These are phyloP conservation scores for Melanogrammus aeglefinus DNA, from an alignment of 2,797 vertebrate species.

Conservation along the genomic window DNA sequence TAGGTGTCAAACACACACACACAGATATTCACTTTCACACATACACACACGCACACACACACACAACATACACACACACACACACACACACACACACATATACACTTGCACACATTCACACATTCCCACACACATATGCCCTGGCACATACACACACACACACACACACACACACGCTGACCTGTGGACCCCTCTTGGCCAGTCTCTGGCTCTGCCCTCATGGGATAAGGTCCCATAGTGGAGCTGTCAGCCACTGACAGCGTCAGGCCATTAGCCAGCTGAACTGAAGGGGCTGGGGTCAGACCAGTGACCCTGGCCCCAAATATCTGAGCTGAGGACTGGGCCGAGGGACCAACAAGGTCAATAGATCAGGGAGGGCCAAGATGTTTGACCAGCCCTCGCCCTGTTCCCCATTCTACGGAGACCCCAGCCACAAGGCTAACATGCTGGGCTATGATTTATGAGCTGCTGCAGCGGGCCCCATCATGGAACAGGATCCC, in stretches of 20 bases:
- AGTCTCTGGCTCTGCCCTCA: constrained; percentile 32
- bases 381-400: constrained; percentile 54
- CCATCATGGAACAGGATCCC: constrained; percentile 23
- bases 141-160: constrained; percentile 13
- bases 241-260: constrained; percentile 66
- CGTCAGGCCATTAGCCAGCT: constrained; percentile 63
- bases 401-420: constrained; percentile 51
- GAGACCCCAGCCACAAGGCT: constrained; percentile 53
- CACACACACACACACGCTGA: constrained; percentile 23
- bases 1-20: not conserved
- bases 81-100: not conserved
- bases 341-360: constrained; percentile 45
- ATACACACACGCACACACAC: not conserved
- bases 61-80: too few relatives aligned
- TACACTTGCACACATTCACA: not conserved
- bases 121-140: not conserved
- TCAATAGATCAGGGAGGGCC: constrained; percentile 48
- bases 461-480: constrained; percentile 44
- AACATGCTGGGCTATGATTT: constrained; percentile 67
- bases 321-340: constrained; percentile 39
- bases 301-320: constrained; percentile 50
- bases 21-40: not conserved
- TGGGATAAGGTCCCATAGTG: constrained; percentile 44
- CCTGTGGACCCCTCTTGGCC: constrained; percentile 15
- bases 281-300: constrained; percentile 58